A percentile compares a stretch with the other conserved stretches of the same genome.
Evolutionary conservation across 2,113 vertebrate species (phyloP).

Genomic region (Megaleporinus macrocephalus): DNA sequence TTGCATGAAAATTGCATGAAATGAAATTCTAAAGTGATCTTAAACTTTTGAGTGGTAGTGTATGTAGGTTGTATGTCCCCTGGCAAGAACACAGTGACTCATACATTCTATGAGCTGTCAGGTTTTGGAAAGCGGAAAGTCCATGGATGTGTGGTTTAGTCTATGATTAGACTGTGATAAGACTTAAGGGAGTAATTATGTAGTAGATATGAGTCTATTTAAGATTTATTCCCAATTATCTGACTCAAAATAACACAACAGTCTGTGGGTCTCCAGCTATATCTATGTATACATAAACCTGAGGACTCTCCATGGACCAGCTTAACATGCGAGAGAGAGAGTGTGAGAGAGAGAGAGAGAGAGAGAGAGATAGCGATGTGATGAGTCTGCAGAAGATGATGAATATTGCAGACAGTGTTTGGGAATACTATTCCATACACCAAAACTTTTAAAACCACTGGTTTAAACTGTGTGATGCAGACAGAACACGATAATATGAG

Average conservation of each 20-base stretch:
- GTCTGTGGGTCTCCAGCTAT: too few species aligned
- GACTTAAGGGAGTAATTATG: background rate
- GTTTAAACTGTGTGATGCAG: background rate
- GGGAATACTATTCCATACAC: background rate
- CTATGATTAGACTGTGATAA: background rate
- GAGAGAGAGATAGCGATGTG: background rate
- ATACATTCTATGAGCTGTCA: background rate
- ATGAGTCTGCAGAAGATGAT: slow-evolving; percentile 7
- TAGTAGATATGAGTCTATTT: background rate
- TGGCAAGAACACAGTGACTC: background rate
- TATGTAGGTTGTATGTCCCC: too few species aligned
- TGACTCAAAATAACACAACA: background rate
- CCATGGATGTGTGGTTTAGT: background rate
- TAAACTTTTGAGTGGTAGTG: too few species aligned
- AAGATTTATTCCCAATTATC: too few species aligned
- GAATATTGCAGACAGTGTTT: slow-evolving; percentile 37
- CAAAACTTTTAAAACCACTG: background rate
- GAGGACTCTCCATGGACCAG: too few species aligned
- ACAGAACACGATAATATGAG: too few species aligned
- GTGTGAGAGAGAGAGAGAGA: background rate
- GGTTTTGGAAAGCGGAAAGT: background rate
- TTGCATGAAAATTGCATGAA: too few species aligned
- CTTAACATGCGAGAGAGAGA: background rate
- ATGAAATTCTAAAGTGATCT: too few species aligned
- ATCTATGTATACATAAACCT: background rate